Base-by-base conservation (phyloP, 2,888 invertebrate species). In the Ectemnius cavifrons region DNA sequence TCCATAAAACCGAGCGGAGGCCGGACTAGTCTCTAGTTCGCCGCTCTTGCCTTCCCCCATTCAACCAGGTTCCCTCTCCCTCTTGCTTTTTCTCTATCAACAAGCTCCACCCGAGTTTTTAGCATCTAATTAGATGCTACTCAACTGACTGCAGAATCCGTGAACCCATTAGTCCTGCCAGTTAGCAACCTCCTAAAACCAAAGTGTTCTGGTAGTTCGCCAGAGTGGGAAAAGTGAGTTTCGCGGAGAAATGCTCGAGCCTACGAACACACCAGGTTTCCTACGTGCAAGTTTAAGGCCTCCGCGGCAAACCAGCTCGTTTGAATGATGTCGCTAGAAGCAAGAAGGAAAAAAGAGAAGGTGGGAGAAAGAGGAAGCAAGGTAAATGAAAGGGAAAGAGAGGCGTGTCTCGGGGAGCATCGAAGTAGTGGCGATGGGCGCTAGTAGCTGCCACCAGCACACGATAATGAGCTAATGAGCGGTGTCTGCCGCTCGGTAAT, bases 401-500 rank as follows among this genome's bases (percentile, higher is more conserved):
- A 64, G 61, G 45, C 49, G 45, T 37, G 13, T 46, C 49, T 37
- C 37, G 37, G 37, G 45, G 28, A 46, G 28, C 4, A 20, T 16
- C 63, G 27, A 57, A 63, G 59, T 64, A 46, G 66, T 60, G 27
- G 66, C 67, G 57, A 37, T 37, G 37, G 37, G 37, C 56, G 52
- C 49, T 62, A 23, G 77, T 61, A 69, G 68, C 70, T 74, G 68
- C 67, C 59, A 75, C 66, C 64, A 81, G 69, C 68, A 71, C 37
- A 37, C 66, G 68, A 72, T 84, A 82, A 84, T 82, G 79, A 77
- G 79, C 79, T 84, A 84, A 84, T 84, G 80, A 82, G 78, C 77
- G 73, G 78, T 84, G 80, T 83, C 80, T 85, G 82, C 67, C 77
- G 74, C 62, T 77, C 67, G 74, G 75, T 71, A 74, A 78, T 78